These are phyloP conservation scores for Gallinago solitaria DNA, from an alignment of 2,797 vertebrate genomes.

Conservation along the genomic window DNA sequence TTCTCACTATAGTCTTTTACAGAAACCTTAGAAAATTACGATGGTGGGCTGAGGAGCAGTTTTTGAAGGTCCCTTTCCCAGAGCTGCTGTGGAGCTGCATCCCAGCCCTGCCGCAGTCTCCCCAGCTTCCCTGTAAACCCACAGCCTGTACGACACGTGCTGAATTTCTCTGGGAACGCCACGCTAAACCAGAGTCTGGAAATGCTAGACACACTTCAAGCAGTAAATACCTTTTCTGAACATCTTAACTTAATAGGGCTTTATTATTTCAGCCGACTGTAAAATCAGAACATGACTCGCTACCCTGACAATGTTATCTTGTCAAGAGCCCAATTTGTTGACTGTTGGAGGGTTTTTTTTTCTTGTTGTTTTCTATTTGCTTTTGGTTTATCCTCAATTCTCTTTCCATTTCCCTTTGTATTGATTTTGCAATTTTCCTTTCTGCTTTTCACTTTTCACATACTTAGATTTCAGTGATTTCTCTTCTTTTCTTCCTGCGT, in stretches of 20 bases:
- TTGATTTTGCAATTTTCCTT: constrained; percentile 62
- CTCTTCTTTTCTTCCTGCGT: neutral
- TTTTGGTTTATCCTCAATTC: constrained; percentile 36
- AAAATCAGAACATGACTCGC: constrained; percentile 22
- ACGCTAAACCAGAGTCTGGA: neutral
- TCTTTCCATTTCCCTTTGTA: constrained; percentile 37
- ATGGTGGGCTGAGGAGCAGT: no score
- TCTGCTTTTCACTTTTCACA: constrained; percentile 43
- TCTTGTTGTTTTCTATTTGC: neutral
- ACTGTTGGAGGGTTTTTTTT: neutral
- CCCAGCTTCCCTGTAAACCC: neutral
- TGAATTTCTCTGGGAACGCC: neutral
- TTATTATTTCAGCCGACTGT: constrained; percentile 44
- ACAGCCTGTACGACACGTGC: neutral
- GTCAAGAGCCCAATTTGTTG: constrained; percentile 27
- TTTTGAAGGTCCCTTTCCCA: neutral
- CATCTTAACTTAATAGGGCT: constrained; percentile 13
- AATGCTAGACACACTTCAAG: neutral
- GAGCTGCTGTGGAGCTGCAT: neutral
- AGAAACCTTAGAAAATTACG: neutral
- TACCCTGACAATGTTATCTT: neutral
- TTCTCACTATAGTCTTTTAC: neutral
- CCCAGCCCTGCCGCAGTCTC: neutral
- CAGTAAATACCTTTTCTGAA: constrained; percentile 30
- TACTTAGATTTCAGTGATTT: constrained; percentile 29